Conservation (phyloP, 2,797 vertebrate species). For the Gymnodraco acuticeps region DNA sequence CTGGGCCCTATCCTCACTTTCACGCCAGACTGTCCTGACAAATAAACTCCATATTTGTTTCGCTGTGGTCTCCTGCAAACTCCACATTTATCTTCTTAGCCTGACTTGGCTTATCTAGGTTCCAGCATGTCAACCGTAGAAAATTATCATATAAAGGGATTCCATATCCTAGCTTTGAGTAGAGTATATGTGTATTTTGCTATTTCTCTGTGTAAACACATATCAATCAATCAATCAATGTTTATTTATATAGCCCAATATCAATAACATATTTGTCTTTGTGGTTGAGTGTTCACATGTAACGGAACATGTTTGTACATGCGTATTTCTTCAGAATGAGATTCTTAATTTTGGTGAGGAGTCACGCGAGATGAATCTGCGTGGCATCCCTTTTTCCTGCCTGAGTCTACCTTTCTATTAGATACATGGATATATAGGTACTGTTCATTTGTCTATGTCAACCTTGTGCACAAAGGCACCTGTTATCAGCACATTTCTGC, state of each 20-base stretch:
- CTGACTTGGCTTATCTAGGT: conserved; percentile 63
- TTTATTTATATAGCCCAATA: too few species aligned
- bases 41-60: conserved; percentile 73
- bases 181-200: conserved; percentile 17
- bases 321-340: neutral
- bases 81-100: conserved; percentile 71
- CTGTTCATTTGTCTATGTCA: conserved; percentile 43
- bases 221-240: too few species aligned
- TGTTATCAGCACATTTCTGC: conserved; percentile 37
- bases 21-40: conserved; percentile 67
- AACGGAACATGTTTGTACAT: conserved; percentile 16
- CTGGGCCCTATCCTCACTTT: conserved; percentile 75
- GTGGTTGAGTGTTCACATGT: conserved; percentile 16
- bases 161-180: conserved; percentile 41
- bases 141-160: conserved; percentile 75
- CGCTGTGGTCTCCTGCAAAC: conserved; percentile 49
- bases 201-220: conserved; percentile 11
- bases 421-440: conserved; percentile 24
- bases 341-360: neutral
- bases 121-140: conserved; percentile 58
- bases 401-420: neutral
- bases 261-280: conserved; percentile 12
- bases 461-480: conserved; percentile 32
- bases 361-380: conserved; percentile 15
- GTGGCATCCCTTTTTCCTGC: conserved; percentile 9